These are phyloP conservation scores for Pluvianellus socialis DNA, from an alignment of 2,113 vertebrate species.

Conservation along the genomic window DNA sequence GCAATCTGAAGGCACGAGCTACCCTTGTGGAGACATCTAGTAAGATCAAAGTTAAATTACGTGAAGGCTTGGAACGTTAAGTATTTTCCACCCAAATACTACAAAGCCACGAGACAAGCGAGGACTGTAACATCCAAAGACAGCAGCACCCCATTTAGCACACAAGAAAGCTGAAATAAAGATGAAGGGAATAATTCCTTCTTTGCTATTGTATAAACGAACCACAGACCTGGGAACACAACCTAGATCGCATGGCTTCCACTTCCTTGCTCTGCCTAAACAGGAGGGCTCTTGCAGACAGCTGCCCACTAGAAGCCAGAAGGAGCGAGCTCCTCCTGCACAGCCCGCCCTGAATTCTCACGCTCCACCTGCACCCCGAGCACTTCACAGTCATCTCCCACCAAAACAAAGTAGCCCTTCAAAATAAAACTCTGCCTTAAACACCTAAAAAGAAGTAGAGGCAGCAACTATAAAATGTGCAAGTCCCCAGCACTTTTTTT, in stretches of 20 bases:
- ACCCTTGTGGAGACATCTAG: background rate
- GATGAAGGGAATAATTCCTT: background rate
- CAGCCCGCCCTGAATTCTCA: background rate
- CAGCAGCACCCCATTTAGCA: background rate
- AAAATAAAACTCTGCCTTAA: background rate
- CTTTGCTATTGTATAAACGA: background rate
- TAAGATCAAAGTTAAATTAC: background rate
- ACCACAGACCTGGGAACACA: background rate
- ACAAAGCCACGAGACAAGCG: background rate
- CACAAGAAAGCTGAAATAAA: background rate
- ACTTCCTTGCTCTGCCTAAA: rapidly evolving
- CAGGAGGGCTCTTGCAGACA: background rate
- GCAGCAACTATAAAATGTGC: background rate
- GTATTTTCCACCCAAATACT: background rate
- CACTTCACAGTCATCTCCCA: background rate
- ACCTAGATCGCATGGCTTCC: background rate
- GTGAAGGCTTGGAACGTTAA: background rate
- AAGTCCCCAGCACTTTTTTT: background rate
- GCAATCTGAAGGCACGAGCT: background rate
- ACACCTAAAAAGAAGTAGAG: background rate
- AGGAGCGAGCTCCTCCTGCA: rapidly evolving
- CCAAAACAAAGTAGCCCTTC: background rate
- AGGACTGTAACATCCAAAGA: background rate
- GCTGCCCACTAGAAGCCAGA: background rate
- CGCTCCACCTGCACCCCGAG: too few species aligned